Evolutionary conservation across 2,797 vertebrate genomes (phyloP).

Genomic region (Hybognathus amarus): DNA sequence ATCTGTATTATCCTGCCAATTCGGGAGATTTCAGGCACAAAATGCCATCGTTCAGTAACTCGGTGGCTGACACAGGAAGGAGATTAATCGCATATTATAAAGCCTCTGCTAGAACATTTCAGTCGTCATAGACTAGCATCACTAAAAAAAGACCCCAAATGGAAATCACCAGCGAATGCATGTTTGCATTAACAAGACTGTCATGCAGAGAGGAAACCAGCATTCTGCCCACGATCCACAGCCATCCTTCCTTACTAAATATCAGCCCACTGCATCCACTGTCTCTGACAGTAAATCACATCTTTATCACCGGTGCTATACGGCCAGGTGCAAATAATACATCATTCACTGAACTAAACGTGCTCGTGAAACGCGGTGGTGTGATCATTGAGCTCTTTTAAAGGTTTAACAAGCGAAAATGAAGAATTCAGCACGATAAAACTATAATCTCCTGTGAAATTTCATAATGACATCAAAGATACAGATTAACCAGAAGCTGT

Average conservation of each 20-base stretch:
- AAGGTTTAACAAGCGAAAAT: slow-evolving; percentile 71
- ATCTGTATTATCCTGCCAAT: slow-evolving; percentile 32
- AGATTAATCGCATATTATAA: background rate
- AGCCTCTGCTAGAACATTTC: background rate
- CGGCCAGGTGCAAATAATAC: slow-evolving; percentile 46
- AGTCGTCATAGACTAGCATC: background rate
- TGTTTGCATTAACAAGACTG: slow-evolving; percentile 66
- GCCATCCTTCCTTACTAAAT: slow-evolving; percentile 62
- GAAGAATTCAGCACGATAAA: slow-evolving; percentile 78
- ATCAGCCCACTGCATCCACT: slow-evolving; percentile 57
- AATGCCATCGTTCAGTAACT: slow-evolving; percentile 25
- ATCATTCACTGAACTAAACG: slow-evolving; percentile 30
- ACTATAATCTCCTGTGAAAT: slow-evolving; percentile 62
- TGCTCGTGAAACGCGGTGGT: slow-evolving; percentile 44
- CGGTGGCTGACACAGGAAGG: slow-evolving; percentile 21
- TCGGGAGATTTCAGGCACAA: slow-evolving; percentile 26
- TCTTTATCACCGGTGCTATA: slow-evolving; percentile 37
- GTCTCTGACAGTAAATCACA: slow-evolving; percentile 66
- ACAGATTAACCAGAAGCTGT: background rate
- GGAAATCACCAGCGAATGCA: slow-evolving; percentile 42
- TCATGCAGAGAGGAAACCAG: slow-evolving; percentile 62
- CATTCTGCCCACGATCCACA: slow-evolving; percentile 56
- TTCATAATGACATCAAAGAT: background rate
- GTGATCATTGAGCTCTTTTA: slow-evolving; percentile 61
- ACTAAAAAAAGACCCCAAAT: background rate